Conservation (phyloP, 1,140 invertebrate species). For the Sweltsa coloradensis region DNA sequence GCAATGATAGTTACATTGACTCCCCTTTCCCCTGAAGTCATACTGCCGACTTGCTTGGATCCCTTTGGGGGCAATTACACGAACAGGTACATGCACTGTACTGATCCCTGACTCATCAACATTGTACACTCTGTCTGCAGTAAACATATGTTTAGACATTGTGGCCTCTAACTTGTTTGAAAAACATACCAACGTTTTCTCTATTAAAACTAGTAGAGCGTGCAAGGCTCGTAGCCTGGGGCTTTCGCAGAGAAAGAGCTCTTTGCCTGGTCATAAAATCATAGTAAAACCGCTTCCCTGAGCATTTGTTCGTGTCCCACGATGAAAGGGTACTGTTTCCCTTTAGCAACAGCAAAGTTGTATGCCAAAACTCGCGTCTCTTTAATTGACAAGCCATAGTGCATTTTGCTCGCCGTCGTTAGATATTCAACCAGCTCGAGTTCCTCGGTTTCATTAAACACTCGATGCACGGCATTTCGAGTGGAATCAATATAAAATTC, state of each 20-base stretch:
- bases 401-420: too few species aligned
- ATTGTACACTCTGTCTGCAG: constrained; percentile 5
- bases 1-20: constrained; percentile 20
- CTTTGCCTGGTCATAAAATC: too few species aligned
- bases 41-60: constrained; percentile 24
- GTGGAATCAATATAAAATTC: not conserved
- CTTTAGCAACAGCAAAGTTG: too few species aligned
- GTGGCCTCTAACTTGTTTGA: constrained; percentile 3
- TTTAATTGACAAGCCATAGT: too few species aligned
- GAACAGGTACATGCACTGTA: constrained; percentile 20
- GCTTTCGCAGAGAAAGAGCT: constrained; percentile 11
- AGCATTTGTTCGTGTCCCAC: too few species aligned
- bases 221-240: constrained; percentile 9
- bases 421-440: too few species aligned
- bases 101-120: constrained; percentile 18
- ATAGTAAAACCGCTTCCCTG: too few species aligned
- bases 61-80: constrained; percentile 19
- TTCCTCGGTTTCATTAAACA: too few species aligned
- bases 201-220: constrained; percentile 11
- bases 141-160: constrained; percentile 6
- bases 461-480: not conserved
- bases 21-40: constrained; percentile 24
- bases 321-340: too few species aligned
- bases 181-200: constrained; percentile 8
- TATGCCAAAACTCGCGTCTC: too few species aligned